phyloP scores from a whole-genome alignment of 2,888 invertebrate species.

The Macaria liturata region DNA sequence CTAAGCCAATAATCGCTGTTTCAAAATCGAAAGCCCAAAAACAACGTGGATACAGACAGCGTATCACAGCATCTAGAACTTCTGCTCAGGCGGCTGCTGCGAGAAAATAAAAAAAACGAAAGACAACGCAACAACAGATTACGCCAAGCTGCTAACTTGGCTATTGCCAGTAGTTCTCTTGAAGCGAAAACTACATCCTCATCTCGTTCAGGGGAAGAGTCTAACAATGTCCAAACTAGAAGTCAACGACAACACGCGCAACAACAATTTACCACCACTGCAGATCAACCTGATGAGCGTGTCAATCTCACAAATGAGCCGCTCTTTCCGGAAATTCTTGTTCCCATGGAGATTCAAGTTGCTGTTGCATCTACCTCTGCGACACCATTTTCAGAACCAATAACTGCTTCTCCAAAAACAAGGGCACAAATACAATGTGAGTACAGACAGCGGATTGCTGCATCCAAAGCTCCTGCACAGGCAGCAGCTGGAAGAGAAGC shows the following conservation, averaged over 20 bases:
- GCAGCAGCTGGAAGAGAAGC: constrained; percentile 7
- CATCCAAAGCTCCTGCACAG: constrained; percentile 19
- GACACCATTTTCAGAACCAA: neutral
- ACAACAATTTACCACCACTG: no score
- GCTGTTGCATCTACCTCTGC: no score
- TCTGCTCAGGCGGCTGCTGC: constrained; percentile 36
- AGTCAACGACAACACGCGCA: no score
- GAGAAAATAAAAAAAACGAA: constrained; percentile 32
- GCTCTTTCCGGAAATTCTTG: no score
- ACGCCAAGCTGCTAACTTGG: constrained; percentile 39
- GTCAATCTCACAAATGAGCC: no score
- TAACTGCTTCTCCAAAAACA: constrained; percentile 23
- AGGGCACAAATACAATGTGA: constrained; percentile 23
- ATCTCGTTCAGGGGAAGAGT: no score
- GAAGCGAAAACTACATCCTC: constrained; percentile 22
- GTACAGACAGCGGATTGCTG: constrained; percentile 24
- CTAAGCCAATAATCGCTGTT: constrained; percentile 35
- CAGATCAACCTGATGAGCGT: no score
- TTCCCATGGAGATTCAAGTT: no score
- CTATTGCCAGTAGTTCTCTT: constrained; percentile 17
- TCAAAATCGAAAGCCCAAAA: constrained; percentile 34
- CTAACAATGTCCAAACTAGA: no score
- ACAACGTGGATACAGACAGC: constrained; percentile 35
- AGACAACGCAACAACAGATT: constrained; percentile 38
- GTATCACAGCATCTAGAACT: constrained; percentile 35